These are phyloP conservation scores for Galendromus occidentalis DNA, from an alignment of 1,140 invertebrate genomes.

Conservation along the genomic window DNA sequence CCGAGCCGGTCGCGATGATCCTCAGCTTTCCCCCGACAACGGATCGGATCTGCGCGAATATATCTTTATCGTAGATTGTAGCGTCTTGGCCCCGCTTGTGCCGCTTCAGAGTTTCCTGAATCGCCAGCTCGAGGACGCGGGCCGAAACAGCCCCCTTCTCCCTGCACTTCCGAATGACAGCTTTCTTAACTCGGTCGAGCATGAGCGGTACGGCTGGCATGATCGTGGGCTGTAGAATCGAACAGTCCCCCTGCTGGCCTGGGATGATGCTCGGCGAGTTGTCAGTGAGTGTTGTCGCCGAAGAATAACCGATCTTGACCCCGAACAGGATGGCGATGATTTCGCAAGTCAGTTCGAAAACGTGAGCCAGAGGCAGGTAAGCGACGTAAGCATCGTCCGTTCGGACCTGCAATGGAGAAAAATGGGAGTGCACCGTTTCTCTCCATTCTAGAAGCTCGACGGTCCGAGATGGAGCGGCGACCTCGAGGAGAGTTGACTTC, in stretches of 20 bases:
- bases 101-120: slow-evolving; percentile 22
- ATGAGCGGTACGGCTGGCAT: slow-evolving; percentile 80
- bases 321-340: slow-evolving; percentile 31
- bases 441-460: too few species aligned
- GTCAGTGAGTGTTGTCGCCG: slow-evolving; percentile 82
- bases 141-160: slow-evolving; percentile 15
- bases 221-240: slow-evolving; percentile 69
- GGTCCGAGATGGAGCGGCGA: too few species aligned
- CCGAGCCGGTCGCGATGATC: slow-evolving; percentile 76
- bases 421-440: too few species aligned
- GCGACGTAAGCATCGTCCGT: slow-evolving; percentile 64
- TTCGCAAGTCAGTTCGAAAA: slow-evolving; percentile 52
- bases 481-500: too few species aligned
- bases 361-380: slow-evolving; percentile 89
- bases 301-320: slow-evolving; percentile 87
- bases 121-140: slow-evolving; percentile 27
- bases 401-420: too few species aligned
- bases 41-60: slow-evolving; percentile 54
- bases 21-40: slow-evolving; percentile 68
- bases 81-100: slow-evolving; percentile 25
- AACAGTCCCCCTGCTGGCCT: slow-evolving; percentile 63
- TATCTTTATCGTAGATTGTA: slow-evolving; percentile 18
- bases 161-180: not conserved
- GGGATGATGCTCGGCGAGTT: slow-evolving; percentile 21
- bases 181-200: slow-evolving; percentile 15